Evolutionary conservation across 1,140 invertebrate genomes (phyloP), one percentile per base, ranked within the genome.

Genomic region (Parasteatoda tepidariorum): DNA sequence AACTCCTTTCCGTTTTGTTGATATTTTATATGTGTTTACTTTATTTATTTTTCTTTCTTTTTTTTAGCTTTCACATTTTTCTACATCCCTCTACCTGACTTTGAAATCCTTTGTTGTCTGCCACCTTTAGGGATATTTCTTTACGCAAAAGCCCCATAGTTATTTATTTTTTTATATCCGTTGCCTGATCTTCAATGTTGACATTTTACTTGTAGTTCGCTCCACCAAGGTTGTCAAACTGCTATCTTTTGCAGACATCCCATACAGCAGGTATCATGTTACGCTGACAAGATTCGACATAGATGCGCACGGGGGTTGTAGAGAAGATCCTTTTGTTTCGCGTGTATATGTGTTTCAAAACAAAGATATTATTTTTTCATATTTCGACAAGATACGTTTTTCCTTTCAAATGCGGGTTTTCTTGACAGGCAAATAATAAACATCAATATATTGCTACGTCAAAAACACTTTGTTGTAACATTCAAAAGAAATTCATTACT

Each of bases 61-160:
- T 26, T 11, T 66, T 54, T 22, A 24, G 24, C 33, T 74, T 33
- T 74, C 24, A 38, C 48, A 30, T 54, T 76, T 64, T 18, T 64
- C 59, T 41, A 41, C 61, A 31, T 78, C 74, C 66, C 33, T 22
- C 62, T 78, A 66, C 74, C 74, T 78, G 74, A 78, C 74, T 78
- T 78, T 78, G 74, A 78, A 18, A 66, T 78, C 74, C 61, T 78
- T 78, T 78, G 74, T 48, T 78, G 41, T 13, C 18, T 26, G 7
- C 38, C 74, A 64, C 24, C 62, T 64, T 28, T 28, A 15, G 38
- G 18, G 59, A 54, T 48, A 66, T 76, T 59, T 61, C 59, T 48
- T 30, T 34, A 28, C 41, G 55, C 15, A 13, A 67, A 22, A 31
- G 33, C 15, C 38, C 18, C 38, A 48, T 18, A 18, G 38, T 48